Percentiles rank a stretch among this genome's conserved stretches.
phyloP scores from a whole-genome alignment of 2,888 invertebrate genomes.

The Chloromyia formosa region DNA sequence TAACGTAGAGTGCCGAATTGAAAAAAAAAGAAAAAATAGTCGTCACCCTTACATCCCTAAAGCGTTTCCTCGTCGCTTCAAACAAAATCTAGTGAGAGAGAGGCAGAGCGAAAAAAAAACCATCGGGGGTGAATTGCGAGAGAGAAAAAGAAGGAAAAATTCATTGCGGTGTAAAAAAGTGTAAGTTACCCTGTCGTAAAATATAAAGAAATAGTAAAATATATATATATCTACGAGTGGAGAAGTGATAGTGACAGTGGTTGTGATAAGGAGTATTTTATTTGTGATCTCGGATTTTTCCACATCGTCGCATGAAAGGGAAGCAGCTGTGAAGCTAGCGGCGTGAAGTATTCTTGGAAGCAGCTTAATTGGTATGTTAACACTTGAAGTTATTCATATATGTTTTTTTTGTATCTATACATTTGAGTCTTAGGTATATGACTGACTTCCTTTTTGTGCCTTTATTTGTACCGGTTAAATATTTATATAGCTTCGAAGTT shows the following conservation, averaged over 20 bases:
- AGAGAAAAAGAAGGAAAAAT: background rate
- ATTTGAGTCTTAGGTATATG: too few relatives aligned
- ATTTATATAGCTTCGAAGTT: background rate
- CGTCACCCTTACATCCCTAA: background rate
- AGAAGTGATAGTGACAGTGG: conserved; percentile 30
- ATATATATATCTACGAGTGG: background rate
- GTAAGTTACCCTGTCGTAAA: too few relatives aligned
- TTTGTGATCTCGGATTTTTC: conserved; percentile 4
- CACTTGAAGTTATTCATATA: background rate
- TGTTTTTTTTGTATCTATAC: background rate
- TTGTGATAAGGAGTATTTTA: conserved; percentile 7
- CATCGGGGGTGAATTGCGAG: conserved; percentile 18
- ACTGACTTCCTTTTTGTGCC: background rate
- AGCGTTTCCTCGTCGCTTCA: background rate
- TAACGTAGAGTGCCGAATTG: conserved; percentile 7
- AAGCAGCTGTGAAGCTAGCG: background rate
- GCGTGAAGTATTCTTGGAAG: conserved; percentile 2
- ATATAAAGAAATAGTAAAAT: too few relatives aligned
- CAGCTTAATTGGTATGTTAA: conserved; percentile 23
- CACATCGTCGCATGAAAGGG: background rate
- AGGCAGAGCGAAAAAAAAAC: conserved; percentile 4
- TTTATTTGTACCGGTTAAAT: background rate
- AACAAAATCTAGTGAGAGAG: background rate
- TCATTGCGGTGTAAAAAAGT: background rate
- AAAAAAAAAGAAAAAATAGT: background rate